phyloP scores from a whole-genome alignment of 2,113 vertebrate species.

The Python bivittatus region DNA sequence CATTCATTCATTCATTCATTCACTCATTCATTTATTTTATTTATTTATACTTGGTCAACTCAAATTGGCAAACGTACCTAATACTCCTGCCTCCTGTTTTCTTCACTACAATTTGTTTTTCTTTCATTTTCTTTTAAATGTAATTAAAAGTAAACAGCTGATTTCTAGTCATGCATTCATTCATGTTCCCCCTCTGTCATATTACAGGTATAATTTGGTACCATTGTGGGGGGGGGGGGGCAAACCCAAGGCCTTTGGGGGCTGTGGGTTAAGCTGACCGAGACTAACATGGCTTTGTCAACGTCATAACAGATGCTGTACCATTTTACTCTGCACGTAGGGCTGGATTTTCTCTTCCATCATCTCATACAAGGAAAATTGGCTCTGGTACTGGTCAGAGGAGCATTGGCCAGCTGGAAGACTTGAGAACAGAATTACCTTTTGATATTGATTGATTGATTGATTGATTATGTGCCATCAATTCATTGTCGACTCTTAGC shows the following conservation, averaged over 20 bases:
- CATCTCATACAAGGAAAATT: background rate
- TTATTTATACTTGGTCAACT: background rate
- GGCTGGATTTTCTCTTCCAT: background rate
- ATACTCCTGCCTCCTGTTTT: background rate
- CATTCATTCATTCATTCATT: background rate
- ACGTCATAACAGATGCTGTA: background rate
- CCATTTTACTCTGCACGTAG: background rate
- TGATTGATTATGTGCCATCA: background rate
- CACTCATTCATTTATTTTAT: background rate
- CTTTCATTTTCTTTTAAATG: background rate
- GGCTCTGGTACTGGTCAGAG: background rate
- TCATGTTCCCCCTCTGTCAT: background rate
- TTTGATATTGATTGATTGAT: background rate
- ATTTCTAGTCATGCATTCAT: background rate
- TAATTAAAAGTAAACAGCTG: background rate
- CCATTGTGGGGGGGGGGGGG: background rate
- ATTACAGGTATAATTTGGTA: background rate
- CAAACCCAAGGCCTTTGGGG: background rate
- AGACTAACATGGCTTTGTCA: background rate
- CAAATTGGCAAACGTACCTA: background rate
- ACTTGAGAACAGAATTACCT: background rate
- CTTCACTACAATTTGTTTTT: background rate
- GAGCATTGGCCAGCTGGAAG: background rate
- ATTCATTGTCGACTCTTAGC: too few relatives aligned
- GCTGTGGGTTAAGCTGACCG: background rate